These are phyloP conservation scores for Cyphomyrmex costatus DNA, from an alignment of 1,140 invertebrate genomes.

Conservation along the genomic window DNA sequence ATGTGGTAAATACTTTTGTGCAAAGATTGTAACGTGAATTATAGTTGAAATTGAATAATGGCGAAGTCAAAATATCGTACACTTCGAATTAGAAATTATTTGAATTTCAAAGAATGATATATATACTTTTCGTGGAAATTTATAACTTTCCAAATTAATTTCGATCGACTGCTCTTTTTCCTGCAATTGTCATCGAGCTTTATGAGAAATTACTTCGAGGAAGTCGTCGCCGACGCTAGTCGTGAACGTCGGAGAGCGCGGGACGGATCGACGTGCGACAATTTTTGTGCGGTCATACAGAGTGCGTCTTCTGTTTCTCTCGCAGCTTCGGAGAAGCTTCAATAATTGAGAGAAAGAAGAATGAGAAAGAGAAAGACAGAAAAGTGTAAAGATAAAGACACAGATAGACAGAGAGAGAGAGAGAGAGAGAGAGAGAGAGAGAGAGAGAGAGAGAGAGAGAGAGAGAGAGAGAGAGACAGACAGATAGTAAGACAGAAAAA, in stretches of 20 bases:
- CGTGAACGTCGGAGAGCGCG: background rate
- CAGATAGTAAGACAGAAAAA: slow-evolving; percentile 14
- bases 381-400: slow-evolving; percentile 4
- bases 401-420: slow-evolving; percentile 19
- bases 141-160: background rate
- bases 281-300: slow-evolving; percentile 59
- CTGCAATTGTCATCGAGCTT: background rate
- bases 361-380: slow-evolving; percentile 11
- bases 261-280: slow-evolving; percentile 31
- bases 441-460: background rate
- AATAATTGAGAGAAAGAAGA: slow-evolving; percentile 25
- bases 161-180: background rate
- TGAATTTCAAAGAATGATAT: too few relatives aligned
- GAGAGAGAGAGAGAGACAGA: background rate
- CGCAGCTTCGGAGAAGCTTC: slow-evolving; percentile 47
- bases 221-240: slow-evolving; percentile 5
- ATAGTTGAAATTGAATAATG: background rate
- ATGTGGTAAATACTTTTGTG: background rate
- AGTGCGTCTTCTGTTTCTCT: slow-evolving; percentile 68
- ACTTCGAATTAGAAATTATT: background rate
- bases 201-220: background rate
- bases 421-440: background rate
- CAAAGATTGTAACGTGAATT: background rate
- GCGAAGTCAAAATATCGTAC: background rate
- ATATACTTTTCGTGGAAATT: background rate